Evolutionary conservation across 2,113 vertebrate genomes (phyloP).

Genomic region (Uropsilus gracilis): DNA sequence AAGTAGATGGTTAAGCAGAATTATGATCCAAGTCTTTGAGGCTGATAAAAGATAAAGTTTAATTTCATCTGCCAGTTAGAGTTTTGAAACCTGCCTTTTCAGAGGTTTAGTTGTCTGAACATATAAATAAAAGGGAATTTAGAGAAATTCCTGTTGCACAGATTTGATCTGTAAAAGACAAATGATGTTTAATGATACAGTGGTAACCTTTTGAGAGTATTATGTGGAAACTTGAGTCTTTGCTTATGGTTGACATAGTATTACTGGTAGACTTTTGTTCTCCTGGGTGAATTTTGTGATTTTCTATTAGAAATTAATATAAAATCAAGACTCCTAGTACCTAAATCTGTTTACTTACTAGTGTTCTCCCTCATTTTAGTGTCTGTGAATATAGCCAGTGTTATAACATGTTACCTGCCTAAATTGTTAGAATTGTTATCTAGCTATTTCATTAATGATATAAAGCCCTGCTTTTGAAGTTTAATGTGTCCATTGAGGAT

Average conservation of each 20-base stretch:
- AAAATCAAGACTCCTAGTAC: not conserved
- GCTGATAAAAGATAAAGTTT: not conserved
- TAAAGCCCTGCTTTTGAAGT: not conserved
- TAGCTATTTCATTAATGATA: not conserved
- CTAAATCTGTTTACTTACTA: not conserved
- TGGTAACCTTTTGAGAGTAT: not conserved
- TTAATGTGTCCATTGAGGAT: not conserved
- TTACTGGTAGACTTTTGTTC: not conserved
- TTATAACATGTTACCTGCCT: not conserved
- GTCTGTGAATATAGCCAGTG: not conserved
- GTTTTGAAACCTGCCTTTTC: not conserved
- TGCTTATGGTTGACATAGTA: not conserved
- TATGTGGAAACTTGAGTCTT: not conserved
- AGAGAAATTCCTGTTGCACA: constrained; percentile 17
- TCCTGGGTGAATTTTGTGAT: not conserved
- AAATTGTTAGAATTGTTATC: not conserved
- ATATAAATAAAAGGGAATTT: not conserved
- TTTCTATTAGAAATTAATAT: not conserved
- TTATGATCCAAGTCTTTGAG: not conserved
- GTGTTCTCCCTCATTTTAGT: constrained; percentile 1
- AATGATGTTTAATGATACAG: not conserved
- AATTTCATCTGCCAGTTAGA: not conserved
- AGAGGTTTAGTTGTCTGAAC: not conserved
- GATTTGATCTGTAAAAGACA: not conserved
- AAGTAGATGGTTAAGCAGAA: not conserved